Evolutionary conservation across 2,888 invertebrate species (phyloP), one percentile per base, ranked within the genome.

Genomic region (Aspidiotus rigidus): DNA sequence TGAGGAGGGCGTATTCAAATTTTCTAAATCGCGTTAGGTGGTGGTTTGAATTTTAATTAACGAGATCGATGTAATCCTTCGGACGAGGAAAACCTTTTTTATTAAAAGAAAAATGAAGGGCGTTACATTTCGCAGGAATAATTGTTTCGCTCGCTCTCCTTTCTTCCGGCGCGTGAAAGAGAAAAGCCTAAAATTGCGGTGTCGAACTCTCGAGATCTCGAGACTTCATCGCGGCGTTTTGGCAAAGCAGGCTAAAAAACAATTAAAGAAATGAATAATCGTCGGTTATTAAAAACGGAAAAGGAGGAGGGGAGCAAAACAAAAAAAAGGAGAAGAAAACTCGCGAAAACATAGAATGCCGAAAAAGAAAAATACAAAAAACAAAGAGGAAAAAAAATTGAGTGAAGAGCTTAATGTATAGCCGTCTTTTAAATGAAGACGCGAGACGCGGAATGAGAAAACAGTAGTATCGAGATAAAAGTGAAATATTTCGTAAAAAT

Each of bases 261-360:
- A 64, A 64, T 64, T 64, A 64, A 64, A 64, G 64, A 64, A 64
- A 64, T 64, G 64, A 64, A 64, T 64, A 64, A 64, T 64, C 64
- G 64, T 64, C 28, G 55, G 64, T 44, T 56, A 64, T 64, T 64
- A 64, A 60, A 60, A 64, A 64, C 28, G 41, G 56, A 54, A 63
- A 53, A 39, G 16, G 15, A 55, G 61, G 41, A 49, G n/a, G n/a
- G n/a, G n/a, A n/a, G n/a, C n/a, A n/a, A n/a, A n/a, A n/a, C n/a
- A n/a, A n/a, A n/a, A n/a, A n/a, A n/a, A n/a, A n/a, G n/a, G n/a
- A n/a, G n/a, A 17, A 62, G 11, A 66, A 49, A 55, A 55, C 10
- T 17, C 15, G 17, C 56, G 17, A 55, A 17, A 55, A 55, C 62
- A 62, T 39, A 62, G 42, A 44, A 40, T 17, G 49, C 28, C 60